phyloP scores from a whole-genome alignment of 2,888 invertebrate species.

The Epiblema foenella region DNA sequence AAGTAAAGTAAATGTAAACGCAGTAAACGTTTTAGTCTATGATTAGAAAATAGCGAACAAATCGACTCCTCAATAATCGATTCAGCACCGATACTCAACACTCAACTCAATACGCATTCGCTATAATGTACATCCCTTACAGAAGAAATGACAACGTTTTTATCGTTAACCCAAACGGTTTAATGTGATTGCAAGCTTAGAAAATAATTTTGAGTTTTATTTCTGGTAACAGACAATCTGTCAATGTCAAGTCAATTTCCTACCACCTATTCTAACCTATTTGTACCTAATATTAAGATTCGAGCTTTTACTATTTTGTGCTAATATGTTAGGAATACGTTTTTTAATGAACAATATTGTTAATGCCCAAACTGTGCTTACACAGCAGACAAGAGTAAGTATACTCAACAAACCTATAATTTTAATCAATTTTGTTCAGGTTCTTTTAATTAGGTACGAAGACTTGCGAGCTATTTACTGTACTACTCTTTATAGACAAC shows the following conservation, averaged over 20 bases:
- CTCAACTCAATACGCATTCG: too few species aligned
- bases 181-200: neutral
- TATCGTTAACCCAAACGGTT: neutral
- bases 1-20: too few species aligned
- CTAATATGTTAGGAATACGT: slow-evolving; percentile 63
- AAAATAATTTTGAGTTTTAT: neutral
- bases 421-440: neutral
- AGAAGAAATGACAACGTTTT: slow-evolving; percentile 3
- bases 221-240: neutral
- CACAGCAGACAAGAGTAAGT: slow-evolving; percentile 72
- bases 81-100: neutral
- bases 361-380: slow-evolving; percentile 54
- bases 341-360: slow-evolving; percentile 55
- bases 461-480: neutral
- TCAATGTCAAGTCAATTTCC: neutral
- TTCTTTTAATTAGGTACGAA: neutral
- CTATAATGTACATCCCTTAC: slow-evolving; percentile 8
- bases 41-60: neutral
- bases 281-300: neutral
- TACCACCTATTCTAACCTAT: neutral
- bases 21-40: slow-evolving; percentile 14
- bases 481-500: slow-evolving; percentile 87
- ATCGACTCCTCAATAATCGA: neutral
- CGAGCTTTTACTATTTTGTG: neutral
- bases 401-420: neutral